Conservation (phyloP, 2,888 invertebrate species). For the Drosophila macrospina region DNA sequence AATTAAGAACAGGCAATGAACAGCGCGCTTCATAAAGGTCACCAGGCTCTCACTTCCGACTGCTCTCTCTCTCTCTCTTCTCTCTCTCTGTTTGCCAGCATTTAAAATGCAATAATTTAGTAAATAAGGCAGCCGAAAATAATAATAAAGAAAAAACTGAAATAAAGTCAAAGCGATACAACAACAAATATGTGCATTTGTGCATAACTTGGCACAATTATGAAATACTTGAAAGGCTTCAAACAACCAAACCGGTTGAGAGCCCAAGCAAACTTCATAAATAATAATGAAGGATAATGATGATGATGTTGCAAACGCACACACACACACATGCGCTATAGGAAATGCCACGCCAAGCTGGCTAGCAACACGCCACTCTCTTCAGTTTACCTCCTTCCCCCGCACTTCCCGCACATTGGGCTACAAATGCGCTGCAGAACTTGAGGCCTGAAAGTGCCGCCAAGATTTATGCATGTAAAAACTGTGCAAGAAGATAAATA, state of each 20-base stretch:
- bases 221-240: conserved; percentile 75
- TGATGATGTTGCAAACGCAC: conserved; percentile 62
- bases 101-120: conserved; percentile 81
- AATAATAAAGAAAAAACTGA: conserved; percentile 33
- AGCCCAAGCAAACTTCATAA: conserved; percentile 56
- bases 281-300: conserved; percentile 82
- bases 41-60: conserved; percentile 22
- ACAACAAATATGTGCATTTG: conserved; percentile 45
- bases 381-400: background rate
- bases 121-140: conserved; percentile 64
- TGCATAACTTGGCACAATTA: conserved; percentile 81
- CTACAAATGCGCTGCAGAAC: conserved; percentile 40
- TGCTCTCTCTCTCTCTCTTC: conserved; percentile 10
- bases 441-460: conserved; percentile 56
- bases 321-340: conserved; percentile 4
- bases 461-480: conserved; percentile 63
- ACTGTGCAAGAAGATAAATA: conserved; percentile 53
- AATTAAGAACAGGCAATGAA: conserved; percentile 65
- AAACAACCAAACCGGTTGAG: conserved; percentile 51
- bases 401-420: background rate
- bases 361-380: conserved; percentile 31
- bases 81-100: conserved; percentile 21
- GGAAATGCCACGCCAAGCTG: conserved; percentile 52
- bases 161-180: conserved; percentile 39
- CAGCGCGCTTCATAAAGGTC: conserved; percentile 59